Evolutionary conservation across 2,113 vertebrate genomes (phyloP).

Genomic region (Elephantulus edwardii): DNA sequence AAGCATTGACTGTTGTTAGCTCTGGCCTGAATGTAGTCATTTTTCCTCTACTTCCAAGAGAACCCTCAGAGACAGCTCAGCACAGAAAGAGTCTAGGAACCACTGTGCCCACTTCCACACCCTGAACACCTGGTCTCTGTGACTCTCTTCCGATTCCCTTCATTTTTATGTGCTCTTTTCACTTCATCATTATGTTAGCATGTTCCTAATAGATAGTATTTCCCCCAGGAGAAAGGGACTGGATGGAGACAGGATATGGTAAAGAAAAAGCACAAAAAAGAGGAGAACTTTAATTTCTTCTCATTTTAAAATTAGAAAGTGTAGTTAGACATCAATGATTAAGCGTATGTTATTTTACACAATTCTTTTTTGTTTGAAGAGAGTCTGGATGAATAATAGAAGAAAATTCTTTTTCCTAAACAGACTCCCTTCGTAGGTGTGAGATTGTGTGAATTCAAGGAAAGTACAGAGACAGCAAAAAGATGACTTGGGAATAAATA

Average conservation of each 20-base stretch:
- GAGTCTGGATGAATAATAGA: not conserved
- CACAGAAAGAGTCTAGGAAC: not conserved
- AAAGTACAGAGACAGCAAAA: not conserved
- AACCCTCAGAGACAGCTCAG: not conserved
- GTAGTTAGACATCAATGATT: not conserved
- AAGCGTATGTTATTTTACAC: not conserved
- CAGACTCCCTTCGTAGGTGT: not conserved
- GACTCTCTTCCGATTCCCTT: not conserved
- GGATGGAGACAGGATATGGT: too few relatives aligned
- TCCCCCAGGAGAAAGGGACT: not conserved
- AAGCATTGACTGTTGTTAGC: not conserved
- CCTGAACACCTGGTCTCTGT: not conserved
- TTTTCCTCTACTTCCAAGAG: not conserved
- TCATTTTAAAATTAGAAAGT: conserved; percentile 30
- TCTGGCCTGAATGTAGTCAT: not conserved
- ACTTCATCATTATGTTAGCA: not conserved
- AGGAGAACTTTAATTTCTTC: not conserved
- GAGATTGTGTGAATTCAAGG: not conserved
- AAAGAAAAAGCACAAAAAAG: not conserved
- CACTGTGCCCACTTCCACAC: not conserved
- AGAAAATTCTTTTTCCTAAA: conserved; percentile 26
- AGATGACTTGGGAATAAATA: fast-evolving
- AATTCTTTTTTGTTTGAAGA: conserved; percentile 49
- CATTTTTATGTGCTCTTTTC: not conserved
- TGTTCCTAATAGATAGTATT: conserved; percentile 1